phyloP scores from a whole-genome alignment of 1,140 invertebrate species.

The Delia radicum region DNA sequence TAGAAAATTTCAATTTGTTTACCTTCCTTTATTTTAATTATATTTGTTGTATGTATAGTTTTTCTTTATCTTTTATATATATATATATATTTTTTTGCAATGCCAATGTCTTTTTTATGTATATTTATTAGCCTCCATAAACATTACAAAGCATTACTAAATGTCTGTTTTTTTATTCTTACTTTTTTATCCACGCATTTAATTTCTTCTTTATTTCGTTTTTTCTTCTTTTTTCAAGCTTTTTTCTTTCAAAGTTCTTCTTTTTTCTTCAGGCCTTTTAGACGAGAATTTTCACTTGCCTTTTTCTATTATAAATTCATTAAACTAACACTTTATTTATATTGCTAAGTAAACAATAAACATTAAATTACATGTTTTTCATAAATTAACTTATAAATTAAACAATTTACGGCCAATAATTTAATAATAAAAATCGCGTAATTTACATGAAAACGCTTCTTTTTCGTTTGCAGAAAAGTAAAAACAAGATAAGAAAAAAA shows the following conservation, averaged over 20 bases:
- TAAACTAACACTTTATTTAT: constrained; percentile 11
- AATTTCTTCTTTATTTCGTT: not conserved
- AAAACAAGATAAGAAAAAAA: not conserved
- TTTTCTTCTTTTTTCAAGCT: not conserved
- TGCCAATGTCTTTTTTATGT: not conserved
- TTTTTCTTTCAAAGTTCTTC: not conserved
- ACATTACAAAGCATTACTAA: constrained; percentile 16
- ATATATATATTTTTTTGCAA: not conserved
- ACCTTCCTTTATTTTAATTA: not conserved
- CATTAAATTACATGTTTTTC: not conserved
- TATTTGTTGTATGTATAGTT: not conserved
- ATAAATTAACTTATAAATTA: constrained; percentile 11
- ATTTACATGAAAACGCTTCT: not conserved
- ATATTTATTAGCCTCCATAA: not conserved
- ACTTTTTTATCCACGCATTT: not conserved
- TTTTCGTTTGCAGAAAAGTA: not conserved
- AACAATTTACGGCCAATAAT: not conserved
- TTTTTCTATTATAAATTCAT: constrained; percentile 4
- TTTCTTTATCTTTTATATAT: not conserved
- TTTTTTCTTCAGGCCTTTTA: not conserved
- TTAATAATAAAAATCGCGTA: constrained; percentile 10
- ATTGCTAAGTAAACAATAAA: not conserved
- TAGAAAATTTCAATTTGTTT: not conserved
- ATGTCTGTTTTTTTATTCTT: not conserved
- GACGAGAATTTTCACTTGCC: not conserved